Percentiles rank a stretch among this genome's conserved stretches.
Evolutionary conservation across 2,113 vertebrate genomes (phyloP).

Genomic region (Chaetura pelagica): DNA sequence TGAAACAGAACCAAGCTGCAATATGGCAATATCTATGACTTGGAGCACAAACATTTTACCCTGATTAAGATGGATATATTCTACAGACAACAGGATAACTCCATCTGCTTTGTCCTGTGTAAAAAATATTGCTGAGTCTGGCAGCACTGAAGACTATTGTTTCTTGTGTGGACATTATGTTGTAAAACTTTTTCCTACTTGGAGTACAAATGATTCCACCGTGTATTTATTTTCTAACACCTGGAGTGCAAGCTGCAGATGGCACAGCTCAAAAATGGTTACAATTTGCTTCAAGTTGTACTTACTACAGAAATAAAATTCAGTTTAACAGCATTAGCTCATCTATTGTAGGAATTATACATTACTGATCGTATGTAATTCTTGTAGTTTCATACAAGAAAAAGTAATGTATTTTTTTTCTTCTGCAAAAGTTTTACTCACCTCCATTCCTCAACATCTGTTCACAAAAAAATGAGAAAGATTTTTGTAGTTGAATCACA

Average conservation of each 20-base stretch:
- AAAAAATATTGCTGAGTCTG: not conserved
- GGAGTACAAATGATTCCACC: not conserved
- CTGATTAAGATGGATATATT: not conserved
- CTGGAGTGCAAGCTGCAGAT: not conserved
- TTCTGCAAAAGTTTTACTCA: not conserved
- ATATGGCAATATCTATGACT: not conserved
- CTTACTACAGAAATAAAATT: rapidly evolving
- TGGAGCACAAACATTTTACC: not conserved
- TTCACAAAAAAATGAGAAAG: not conserved
- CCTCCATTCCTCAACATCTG: not conserved
- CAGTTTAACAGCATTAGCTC: not conserved
- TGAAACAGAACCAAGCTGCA: not conserved
- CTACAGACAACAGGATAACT: not conserved
- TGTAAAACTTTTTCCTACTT: not conserved
- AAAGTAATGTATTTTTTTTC: not conserved
- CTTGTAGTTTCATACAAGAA: not conserved
- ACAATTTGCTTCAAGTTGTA: not conserved
- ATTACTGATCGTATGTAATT: not conserved
- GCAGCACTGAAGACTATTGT: not conserved
- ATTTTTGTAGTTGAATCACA: not conserved
- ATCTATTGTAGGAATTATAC: not conserved
- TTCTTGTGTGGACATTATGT: not conserved
- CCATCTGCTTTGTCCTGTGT: not conserved
- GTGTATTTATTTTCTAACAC: not conserved
- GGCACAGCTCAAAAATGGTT: not conserved